Evolutionary conservation across 2,113 vertebrate genomes (phyloP), one percentile per base, ranked within the genome.

Genomic region (Silurus asotus): DNA sequence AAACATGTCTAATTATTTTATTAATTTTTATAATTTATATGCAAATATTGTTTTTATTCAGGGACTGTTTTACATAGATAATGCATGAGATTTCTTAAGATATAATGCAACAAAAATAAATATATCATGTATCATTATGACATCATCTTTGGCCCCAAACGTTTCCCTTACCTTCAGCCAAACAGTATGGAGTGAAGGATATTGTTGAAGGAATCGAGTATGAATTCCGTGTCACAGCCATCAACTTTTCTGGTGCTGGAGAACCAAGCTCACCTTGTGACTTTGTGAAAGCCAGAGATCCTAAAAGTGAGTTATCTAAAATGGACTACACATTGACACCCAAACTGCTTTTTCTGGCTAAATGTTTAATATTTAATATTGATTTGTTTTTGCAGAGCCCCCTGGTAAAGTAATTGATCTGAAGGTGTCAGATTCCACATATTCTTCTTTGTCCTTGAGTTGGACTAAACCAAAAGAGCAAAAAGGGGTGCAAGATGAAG

Each of bases 201-300:
- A 86, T 98, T 61, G 93, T 95, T 89, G 94, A 94, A 55, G 97
- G 96, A 37, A 89, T 95, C 23, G 95, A 96, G 85, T 97, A 97
- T 0, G 96, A 97, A 90, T 98, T 98, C 78, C 94, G 96, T 0
- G 95, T 97, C 86, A 94, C 94, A 3, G 97, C 96, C 0, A 92
- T 97, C 88, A 96, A 96, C 84, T 93, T 95, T 77, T 94, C 96
- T 8, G 97, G 97, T 4, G 82, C 84, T 0, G 96, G 97, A 79
- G 95, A 97, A 53, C 90, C 94, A 86, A 97, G 97, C 48, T 28
- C 91, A 0, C 94, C 96, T 0, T 96, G 96, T 0, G 93, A 96
- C 51, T 93, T 96, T 8, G 91, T 93, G 78, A 93, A 94, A 86
- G 96, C 95, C 0, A 88, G 79, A 88, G 96, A 97, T 87, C 93